phyloP scores from a whole-genome alignment of 1,140 invertebrate species.

The Chrysoperla carnea region DNA sequence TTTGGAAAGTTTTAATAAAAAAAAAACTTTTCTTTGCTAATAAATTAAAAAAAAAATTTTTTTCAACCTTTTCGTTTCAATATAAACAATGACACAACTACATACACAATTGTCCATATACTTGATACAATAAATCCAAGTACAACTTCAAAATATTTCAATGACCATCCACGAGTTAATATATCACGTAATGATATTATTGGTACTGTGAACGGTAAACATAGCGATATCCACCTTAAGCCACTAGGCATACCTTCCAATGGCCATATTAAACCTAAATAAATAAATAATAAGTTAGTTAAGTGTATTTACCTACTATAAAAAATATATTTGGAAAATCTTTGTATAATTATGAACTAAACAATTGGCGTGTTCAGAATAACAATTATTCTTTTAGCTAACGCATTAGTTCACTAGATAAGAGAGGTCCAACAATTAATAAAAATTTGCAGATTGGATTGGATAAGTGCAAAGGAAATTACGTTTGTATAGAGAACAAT shows the following conservation, averaged over 20 bases:
- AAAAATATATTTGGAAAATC: constrained; percentile 3
- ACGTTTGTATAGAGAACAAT: too few relatives aligned
- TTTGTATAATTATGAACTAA: neutral
- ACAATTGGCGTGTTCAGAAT: too few relatives aligned
- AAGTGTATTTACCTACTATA: constrained; percentile 1
- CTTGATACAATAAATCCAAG: constrained; percentile 35
- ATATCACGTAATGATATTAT: constrained; percentile 40
- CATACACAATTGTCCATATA: constrained; percentile 31
- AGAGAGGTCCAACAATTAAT: neutral
- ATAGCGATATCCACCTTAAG: constrained; percentile 33
- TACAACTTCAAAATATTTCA: constrained; percentile 34
- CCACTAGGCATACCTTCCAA: constrained; percentile 52
- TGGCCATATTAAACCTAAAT: constrained; percentile 74
- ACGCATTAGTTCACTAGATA: neutral
- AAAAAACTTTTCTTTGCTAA: too few relatives aligned
- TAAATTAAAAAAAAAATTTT: neutral
- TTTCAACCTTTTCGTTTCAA: constrained; percentile 22
- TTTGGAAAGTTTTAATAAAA: too few relatives aligned
- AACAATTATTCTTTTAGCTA: neutral
- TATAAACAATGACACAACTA: constrained; percentile 24
- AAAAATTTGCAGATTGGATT: neutral
- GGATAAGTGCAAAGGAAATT: too few relatives aligned
- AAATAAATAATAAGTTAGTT: neutral
- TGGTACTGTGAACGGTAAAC: constrained; percentile 47
- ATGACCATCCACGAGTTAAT: constrained; percentile 36